These are phyloP conservation scores for Muscicapa striata DNA, from an alignment of 2,797 vertebrate species.

Conservation along the genomic window DNA sequence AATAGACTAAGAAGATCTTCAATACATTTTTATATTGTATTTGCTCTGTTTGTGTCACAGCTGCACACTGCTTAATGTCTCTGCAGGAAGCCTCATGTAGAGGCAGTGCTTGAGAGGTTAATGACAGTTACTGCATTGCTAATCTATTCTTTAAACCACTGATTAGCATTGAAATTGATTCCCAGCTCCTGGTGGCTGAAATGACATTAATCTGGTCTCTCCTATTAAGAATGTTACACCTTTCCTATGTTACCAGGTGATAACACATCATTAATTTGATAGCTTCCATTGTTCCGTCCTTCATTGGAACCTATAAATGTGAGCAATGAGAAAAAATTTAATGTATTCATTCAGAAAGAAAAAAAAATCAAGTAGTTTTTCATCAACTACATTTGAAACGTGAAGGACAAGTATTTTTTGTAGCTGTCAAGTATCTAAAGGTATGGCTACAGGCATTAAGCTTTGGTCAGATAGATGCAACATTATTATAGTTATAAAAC, in stretches of 20 bases:
- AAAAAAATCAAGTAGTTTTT: neutral
- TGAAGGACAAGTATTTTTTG: neutral
- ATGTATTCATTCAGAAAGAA: neutral
- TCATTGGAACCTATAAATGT: constrained; percentile 24
- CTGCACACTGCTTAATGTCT: constrained; percentile 19
- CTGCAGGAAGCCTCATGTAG: constrained; percentile 43
- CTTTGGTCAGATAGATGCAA: neutral
- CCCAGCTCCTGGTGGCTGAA: constrained; percentile 68
- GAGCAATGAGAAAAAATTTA: constrained; percentile 15
- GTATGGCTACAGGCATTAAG: neutral
- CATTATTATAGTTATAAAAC: neutral
- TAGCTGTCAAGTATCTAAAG: neutral
- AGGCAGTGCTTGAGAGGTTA: constrained; percentile 67
- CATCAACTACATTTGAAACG: constrained; percentile 10
- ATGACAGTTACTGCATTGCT: constrained; percentile 61
- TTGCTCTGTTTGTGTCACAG: constrained; percentile 18
- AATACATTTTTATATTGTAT: neutral
- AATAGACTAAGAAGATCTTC: neutral
- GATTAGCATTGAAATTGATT: constrained; percentile 80
- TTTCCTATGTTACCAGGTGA: constrained; percentile 68
- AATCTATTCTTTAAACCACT: constrained; percentile 74
- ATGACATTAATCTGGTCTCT: constrained; percentile 73
- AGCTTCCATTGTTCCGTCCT: constrained; percentile 52
- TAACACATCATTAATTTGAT: constrained; percentile 69
- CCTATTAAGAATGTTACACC: constrained; percentile 69